A percentile compares a stretch with the other conserved stretches of the same genome.
phyloP scores from a whole-genome alignment of 2,888 invertebrate genomes.

The Leptinotarsa peninsularis region DNA sequence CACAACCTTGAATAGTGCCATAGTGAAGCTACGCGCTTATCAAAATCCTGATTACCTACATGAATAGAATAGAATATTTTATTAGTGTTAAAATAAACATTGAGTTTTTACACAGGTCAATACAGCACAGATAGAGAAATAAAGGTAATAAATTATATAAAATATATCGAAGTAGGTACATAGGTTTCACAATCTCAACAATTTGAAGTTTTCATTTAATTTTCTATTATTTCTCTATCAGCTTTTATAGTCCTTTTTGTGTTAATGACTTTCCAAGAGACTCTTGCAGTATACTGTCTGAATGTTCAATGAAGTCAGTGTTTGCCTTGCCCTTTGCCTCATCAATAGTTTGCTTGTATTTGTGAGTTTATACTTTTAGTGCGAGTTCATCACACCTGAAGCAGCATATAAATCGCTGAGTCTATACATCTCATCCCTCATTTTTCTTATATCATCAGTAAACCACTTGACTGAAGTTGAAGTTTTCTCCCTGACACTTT shows the following conservation, averaged over 20 bases:
- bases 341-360: conserved; percentile 9
- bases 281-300: conserved; percentile 9
- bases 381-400: not conserved
- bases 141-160: too few relatives aligned
- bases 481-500: not conserved
- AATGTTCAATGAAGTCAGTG: conserved; percentile 10
- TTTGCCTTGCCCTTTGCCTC: conserved; percentile 5
- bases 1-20: too few relatives aligned
- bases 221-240: not conserved
- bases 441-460: conserved; percentile 11
- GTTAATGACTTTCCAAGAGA: conserved; percentile 21
- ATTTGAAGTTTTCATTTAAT: too few relatives aligned
- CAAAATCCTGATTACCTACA: too few relatives aligned
- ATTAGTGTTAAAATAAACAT: too few relatives aligned
- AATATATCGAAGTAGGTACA: too few relatives aligned
- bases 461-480: not conserved
- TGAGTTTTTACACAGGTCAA: too few relatives aligned
- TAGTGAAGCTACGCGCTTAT: too few relatives aligned
- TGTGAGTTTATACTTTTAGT: not conserved
- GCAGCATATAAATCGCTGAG: not conserved
- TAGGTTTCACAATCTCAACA: too few relatives aligned
- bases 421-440: not conserved
- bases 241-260: not conserved
- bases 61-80: too few relatives aligned
- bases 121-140: too few relatives aligned